Evolutionary conservation across 2,113 vertebrate genomes (phyloP).

Genomic region (Callithrix jacchus): DNA sequence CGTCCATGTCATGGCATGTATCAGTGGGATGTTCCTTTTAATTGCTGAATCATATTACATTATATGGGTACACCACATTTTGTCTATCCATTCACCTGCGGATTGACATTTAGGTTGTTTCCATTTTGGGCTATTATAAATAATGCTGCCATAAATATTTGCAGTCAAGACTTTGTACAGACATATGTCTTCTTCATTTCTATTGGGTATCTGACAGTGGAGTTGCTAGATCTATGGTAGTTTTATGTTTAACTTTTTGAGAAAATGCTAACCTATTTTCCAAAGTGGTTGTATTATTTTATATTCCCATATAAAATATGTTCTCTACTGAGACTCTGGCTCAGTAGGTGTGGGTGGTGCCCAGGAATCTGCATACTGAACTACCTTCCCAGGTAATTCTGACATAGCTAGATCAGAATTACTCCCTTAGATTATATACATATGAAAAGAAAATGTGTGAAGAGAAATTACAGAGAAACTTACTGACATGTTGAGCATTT

Average conservation of each 20-base stretch:
- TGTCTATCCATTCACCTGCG: not conserved
- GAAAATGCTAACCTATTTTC: slow-evolving; percentile 35
- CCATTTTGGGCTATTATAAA: not conserved
- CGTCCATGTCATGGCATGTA: not conserved
- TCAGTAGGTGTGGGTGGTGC: not conserved
- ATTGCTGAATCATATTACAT: not conserved
- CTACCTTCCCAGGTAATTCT: not conserved
- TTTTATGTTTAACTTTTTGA: slow-evolving; percentile 28
- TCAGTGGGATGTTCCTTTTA: not conserved
- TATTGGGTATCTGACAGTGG: not conserved
- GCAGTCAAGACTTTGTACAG: not conserved
- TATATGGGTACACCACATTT: not conserved
- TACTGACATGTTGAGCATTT: not conserved
- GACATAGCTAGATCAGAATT: not conserved
- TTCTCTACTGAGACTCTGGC: not conserved
- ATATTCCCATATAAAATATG: not conserved
- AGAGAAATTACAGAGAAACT: not conserved
- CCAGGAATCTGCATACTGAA: not conserved
- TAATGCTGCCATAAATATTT: not conserved
- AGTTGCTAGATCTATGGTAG: not conserved
- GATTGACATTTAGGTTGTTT: not conserved
- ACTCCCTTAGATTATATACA: not conserved
- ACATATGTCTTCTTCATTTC: not conserved
- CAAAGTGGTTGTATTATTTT: not conserved
- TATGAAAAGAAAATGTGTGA: not conserved